Evolutionary conservation across 2,113 vertebrate species (phyloP), one percentile per base, ranked within the genome.

Genomic region (Callipepla squamata): DNA sequence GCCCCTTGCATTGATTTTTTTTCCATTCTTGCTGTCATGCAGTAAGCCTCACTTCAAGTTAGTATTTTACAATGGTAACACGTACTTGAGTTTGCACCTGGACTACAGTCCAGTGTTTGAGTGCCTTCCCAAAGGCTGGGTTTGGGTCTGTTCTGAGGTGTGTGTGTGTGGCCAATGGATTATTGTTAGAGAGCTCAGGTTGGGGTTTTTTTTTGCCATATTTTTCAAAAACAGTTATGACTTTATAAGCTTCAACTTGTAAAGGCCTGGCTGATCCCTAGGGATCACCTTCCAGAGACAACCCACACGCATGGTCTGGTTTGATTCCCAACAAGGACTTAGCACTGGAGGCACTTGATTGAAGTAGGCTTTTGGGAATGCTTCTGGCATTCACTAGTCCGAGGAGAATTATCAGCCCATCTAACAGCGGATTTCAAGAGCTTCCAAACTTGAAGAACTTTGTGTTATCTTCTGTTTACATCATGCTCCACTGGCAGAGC

Each of bases 351-450:
- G 23, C 51, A 36, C 4, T 1, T 51, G 58, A 42, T 32, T 75
- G 48, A 80, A 70, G 34, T 21, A 34, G 32, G 45, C 34, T 85
- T 69, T 89, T 0, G 0, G 80, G 34, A 61, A 18, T 13, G 30
- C 44, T 65, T 53, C 85, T 87, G 63, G 38, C 38, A 55, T 85
- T 69, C 21, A 2, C 30, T 65, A 38, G 51, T 72, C 87, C 68
- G 65, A 55, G 45, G 72, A 82, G 59, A 89, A 70, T 85, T 75
- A 42, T 6, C 76, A 80, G 30, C 25, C 67, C 20, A 1, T 72
- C 50, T 67, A 83, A 81, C 26, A 65, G 48, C 16, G n/a, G 74
- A 89, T 87, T 94, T 93, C 73, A 92, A 13, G 53, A 91, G 57
- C 76, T 93, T 93, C 76, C 69, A 65, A 36, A 51, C 72, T 80